A percentile compares a stretch with the other conserved stretches of the same genome.
Conservation (phyloP, 2,888 invertebrate species). For the Sminthurinus aureus region DNA sequence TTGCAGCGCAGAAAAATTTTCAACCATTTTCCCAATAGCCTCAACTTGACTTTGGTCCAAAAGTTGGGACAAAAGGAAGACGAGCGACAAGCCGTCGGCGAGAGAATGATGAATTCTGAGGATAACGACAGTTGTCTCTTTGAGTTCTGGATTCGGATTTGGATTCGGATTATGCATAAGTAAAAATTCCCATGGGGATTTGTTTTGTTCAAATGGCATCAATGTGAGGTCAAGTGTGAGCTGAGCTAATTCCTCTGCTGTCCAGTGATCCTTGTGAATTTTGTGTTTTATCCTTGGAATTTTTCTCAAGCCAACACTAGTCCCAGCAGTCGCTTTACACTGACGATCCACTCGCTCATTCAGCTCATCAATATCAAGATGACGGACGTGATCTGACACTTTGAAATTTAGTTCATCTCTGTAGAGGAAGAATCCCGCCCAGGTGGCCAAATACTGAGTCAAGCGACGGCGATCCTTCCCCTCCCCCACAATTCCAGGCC, state of each 20-base stretch:
- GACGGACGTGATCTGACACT: constrained; percentile 4
- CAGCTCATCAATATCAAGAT: no score
- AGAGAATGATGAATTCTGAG: constrained; percentile 11
- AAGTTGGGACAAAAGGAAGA: constrained; percentile 5
- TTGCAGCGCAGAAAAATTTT: no score
- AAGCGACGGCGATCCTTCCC: no score
- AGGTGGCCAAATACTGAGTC: constrained; percentile 22
- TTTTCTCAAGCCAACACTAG: no score
- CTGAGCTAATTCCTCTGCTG: constrained; percentile 2
- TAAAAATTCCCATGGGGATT: constrained; percentile 16
- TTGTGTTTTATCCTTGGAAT: no score
- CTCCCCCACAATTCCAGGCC: no score
- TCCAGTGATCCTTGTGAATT: not conserved
- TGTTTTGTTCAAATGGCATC: not conserved
- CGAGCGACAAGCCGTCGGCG: not conserved
- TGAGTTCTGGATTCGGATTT: not conserved
- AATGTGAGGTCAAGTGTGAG: not conserved
- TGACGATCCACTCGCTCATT: not conserved
- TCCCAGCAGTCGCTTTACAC: no score
- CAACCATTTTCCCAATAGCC: no score
- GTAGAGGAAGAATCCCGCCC: constrained; percentile 19
- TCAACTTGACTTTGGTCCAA: no score
- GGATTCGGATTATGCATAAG: not conserved
- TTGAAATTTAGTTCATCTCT: constrained; percentile 11
- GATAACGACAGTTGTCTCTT: not conserved